phyloP scores from a whole-genome alignment of 2,113 vertebrate genomes.

The Hemicordylus capensis region DNA sequence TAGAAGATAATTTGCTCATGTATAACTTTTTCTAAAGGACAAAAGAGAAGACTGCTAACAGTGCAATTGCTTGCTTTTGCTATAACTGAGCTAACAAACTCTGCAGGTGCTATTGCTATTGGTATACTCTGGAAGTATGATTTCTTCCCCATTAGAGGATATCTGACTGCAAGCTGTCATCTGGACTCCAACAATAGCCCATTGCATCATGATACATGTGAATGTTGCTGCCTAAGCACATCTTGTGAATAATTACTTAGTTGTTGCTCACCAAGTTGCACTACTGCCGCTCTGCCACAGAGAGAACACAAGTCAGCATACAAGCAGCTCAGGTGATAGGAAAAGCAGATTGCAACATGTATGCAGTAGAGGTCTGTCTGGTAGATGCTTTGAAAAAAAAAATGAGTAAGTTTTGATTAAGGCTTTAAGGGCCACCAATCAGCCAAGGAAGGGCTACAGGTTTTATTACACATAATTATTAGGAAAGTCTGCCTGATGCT shows the following conservation, averaged over 20 bases:
- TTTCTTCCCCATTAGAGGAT: slow-evolving; percentile 12
- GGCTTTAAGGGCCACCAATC: neutral
- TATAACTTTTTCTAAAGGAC: neutral
- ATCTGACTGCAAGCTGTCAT: neutral
- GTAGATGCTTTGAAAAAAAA: neutral
- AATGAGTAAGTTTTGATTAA: neutral
- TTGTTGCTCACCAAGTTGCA: too few relatives aligned
- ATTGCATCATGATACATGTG: too few relatives aligned
- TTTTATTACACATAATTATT: neutral
- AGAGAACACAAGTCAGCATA: too few relatives aligned
- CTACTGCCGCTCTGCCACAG: too few relatives aligned
- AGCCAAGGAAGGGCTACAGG: neutral
- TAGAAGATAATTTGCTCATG: neutral
- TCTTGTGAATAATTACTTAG: neutral
- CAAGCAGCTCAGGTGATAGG: neutral
- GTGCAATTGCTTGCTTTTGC: slow-evolving; percentile 12
- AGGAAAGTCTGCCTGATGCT: neutral
- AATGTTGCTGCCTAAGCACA: neutral
- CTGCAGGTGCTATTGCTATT: slow-evolving; percentile 25
- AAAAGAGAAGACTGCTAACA: neutral
- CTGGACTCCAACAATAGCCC: neutral
- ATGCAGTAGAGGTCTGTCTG: neutral
- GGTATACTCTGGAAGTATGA: neutral
- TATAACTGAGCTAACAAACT: neutral
- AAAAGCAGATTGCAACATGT: neutral